Evolutionary conservation across 2,888 invertebrate species (phyloP).

Genomic region (Halictus ligatus): DNA sequence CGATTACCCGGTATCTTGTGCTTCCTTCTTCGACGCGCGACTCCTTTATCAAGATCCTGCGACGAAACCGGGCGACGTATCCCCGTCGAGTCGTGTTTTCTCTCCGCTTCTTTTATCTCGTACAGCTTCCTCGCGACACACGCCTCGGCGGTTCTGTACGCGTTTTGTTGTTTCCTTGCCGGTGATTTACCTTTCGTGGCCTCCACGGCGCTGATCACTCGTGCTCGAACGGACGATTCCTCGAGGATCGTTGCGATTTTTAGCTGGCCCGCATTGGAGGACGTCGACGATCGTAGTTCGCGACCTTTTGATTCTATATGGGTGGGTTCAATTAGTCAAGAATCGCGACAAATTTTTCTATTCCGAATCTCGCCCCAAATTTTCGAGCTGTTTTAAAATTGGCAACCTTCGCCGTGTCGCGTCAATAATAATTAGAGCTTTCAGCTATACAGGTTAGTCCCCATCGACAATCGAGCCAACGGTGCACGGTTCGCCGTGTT

Average conservation of each 20-base stretch:
- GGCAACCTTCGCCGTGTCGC: too few species aligned
- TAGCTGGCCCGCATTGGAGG: neutral
- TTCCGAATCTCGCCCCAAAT: too few species aligned
- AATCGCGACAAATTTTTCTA: too few species aligned
- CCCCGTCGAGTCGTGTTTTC: neutral
- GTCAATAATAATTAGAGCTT: too few species aligned
- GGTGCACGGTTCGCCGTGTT: neutral
- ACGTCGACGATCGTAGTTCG: neutral
- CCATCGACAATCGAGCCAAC: neutral
- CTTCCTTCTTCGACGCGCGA: conserved; percentile 40
- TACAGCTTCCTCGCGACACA: neutral
- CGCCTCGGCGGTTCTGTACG: neutral
- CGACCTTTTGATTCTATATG: too few species aligned
- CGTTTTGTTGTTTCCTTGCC: neutral
- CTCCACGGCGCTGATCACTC: neutral
- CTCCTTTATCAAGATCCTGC: conserved; percentile 59
- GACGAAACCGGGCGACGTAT: conserved; percentile 39
- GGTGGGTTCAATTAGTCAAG: too few species aligned
- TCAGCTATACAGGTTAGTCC: neutral
- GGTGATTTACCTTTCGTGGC: neutral
- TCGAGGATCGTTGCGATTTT: neutral
- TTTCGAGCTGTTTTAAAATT: too few species aligned
- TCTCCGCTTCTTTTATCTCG: neutral
- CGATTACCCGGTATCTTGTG: conserved; percentile 70
- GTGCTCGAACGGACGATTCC: neutral